Percentiles rank a stretch among this genome's conserved stretches.
Conservation (phyloP, 2,113 vertebrate genomes). For the Rhombomys opimus region DNA sequence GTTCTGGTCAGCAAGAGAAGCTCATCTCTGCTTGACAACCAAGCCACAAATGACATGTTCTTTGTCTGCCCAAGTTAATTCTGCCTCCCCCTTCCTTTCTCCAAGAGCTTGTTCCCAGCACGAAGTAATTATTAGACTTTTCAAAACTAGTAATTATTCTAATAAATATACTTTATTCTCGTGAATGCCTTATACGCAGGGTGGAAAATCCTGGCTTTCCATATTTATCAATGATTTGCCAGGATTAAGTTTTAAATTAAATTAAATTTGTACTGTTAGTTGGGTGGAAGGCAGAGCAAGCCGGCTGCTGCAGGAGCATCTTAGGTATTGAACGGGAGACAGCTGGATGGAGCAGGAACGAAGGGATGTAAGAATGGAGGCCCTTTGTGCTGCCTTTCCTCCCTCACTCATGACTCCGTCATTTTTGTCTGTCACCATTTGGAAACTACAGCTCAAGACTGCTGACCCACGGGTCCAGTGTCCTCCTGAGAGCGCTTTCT, state of each 20-base stretch:
- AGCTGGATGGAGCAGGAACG: not conserved
- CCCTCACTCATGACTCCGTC: not conserved
- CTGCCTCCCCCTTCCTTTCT: not conserved
- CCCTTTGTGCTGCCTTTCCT: not conserved
- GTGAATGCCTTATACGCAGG: not conserved
- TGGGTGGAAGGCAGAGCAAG: slow-evolving; percentile 39
- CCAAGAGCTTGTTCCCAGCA: not conserved
- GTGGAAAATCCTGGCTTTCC: slow-evolving; percentile 37
- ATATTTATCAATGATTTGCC: slow-evolving; percentile 41
- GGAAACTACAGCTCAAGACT: not conserved
- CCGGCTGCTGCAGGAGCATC: not conserved
- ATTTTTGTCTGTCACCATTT: not conserved
- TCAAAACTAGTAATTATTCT: slow-evolving; percentile 51
- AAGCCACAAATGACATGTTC: not conserved
- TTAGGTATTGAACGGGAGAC: not conserved
- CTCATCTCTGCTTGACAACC: not conserved
- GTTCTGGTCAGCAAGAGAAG: not conserved
- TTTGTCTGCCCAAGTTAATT: not conserved
- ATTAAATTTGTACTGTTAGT: slow-evolving; percentile 25
- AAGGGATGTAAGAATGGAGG: not conserved
- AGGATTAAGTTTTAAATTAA: slow-evolving; percentile 67
- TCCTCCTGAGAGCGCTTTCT: not conserved
- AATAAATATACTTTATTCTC: slow-evolving; percentile 53
- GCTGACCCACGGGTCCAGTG: not conserved
- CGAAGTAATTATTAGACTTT: slow-evolving; percentile 34